Conservation (phyloP, 1,140 invertebrate genomes). For the Sycophaga agraensis region DNA sequence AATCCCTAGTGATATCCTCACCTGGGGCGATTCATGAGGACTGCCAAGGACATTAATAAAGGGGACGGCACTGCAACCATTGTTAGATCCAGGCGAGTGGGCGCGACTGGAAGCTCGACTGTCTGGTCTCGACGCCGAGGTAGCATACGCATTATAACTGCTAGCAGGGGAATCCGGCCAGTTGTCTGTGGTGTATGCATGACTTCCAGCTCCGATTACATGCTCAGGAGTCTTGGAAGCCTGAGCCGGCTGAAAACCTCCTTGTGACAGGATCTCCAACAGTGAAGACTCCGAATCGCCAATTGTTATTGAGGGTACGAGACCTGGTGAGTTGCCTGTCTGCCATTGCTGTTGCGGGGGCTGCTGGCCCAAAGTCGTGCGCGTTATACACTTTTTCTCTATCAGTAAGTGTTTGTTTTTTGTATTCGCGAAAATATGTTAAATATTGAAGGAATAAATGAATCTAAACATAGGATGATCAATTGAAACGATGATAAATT, state of each 20-base stretch:
- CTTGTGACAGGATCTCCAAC: constrained; percentile 31
- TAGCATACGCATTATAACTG: constrained; percentile 24
- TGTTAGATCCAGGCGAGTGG: constrained; percentile 33
- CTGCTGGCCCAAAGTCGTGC: background rate
- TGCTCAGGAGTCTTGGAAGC: background rate
- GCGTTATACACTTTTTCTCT: background rate
- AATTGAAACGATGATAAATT: no score
- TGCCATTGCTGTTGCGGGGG: background rate
- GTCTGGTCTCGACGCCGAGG: constrained; percentile 31
- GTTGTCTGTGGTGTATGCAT: constrained; percentile 27
- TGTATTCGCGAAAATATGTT: no score
- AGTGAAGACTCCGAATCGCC: constrained; percentile 34
- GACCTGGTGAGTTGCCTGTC: no score
- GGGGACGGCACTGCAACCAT: constrained; percentile 9
- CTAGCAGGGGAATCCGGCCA: constrained; percentile 38
- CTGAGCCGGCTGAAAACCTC: constrained; percentile 36
- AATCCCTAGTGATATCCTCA: no score
- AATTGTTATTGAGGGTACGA: constrained; percentile 32
- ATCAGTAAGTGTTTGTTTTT: no score
- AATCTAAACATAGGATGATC: no score
- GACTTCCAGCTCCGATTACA: constrained; percentile 23
- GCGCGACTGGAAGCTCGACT: constrained; percentile 35
- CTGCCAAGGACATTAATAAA: constrained; percentile 31
- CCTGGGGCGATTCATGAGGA: constrained; percentile 34
- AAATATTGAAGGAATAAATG: no score